Evolutionary conservation across 2,888 invertebrate species (phyloP), one percentile per base, ranked within the genome.

Genomic region (Drosophila peninsularis): DNA sequence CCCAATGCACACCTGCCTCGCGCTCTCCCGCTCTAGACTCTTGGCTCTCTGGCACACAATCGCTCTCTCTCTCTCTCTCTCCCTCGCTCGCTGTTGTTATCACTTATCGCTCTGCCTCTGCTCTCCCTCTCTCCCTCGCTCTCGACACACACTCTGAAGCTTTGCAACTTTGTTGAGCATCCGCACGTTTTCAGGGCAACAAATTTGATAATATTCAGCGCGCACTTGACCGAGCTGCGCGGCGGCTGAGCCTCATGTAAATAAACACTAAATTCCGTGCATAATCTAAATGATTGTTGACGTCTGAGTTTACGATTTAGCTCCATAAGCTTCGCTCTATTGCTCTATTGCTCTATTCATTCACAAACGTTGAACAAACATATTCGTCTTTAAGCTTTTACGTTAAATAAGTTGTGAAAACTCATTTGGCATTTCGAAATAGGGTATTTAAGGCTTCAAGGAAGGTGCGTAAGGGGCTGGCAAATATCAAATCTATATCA

Each of bases 161-260:
- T 21, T 21, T 34, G 41, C 68, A 39, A 72, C 44, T 55, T 62
- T 67, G 49, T 67, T 21, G 41, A 66, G 56, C 60, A 55, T 56
- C 47, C 10, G 37, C 60, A 36, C 30, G 55, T 17, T n/a, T n/a
- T 62, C 45, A 39, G 2, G 55, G 47, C 47, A 61, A 72, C 54
- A 55, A 45, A 45, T 45, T 27, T 45, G 30, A 11, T 53, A 37
- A 34, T 30, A 30, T 37, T 41, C 41, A 50, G 30, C 55, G 24
- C 11, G 49, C 39, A 58, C n/a, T 39, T 21, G 41, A 37, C 36
- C 42, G 14, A 32, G 47, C 10, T 7, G n/a, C 2, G 5, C 3
- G 27, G 27, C n/a, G 9, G 27, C 17, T 30, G 27, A 2, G 30
- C 10, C 30, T 0, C 54, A 24, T n/a, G 45, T 47, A 47, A 30